Percentiles rank a stretch among this genome's conserved stretches.
These are phyloP conservation scores for Mionectes macconnelli DNA, from an alignment of 2,113 vertebrate species.

Conservation along the genomic window DNA sequence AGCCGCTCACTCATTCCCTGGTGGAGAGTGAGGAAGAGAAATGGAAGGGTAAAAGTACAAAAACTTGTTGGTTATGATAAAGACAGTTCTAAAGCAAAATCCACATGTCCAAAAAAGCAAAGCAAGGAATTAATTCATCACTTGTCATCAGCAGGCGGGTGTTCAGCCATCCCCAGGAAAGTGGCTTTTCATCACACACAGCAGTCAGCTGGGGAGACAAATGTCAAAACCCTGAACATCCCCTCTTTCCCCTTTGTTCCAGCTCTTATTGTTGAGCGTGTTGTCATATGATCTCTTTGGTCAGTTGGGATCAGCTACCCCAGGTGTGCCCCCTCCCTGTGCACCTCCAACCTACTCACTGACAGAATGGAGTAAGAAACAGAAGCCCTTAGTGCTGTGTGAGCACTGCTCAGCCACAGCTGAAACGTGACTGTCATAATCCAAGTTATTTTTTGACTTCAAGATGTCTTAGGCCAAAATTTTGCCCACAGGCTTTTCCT, in stretches of 20 bases:
- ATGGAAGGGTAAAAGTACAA: background rate
- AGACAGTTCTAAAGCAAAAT: background rate
- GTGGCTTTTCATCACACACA: too few relatives aligned
- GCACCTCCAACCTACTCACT: fast-evolving
- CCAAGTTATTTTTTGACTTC: background rate
- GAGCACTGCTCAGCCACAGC: fast-evolving
- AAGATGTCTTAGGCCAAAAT: background rate
- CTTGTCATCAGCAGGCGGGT: too few relatives aligned
- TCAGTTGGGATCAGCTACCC: background rate
- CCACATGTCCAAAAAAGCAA: background rate
- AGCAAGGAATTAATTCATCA: background rate
- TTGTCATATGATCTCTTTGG: background rate
- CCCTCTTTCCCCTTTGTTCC: background rate
- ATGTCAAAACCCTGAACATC: background rate
- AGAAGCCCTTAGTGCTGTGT: background rate
- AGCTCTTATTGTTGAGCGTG: background rate
- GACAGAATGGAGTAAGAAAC: background rate
- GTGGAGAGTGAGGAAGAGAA: background rate
- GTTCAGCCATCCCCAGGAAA: too few relatives aligned
- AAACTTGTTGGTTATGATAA: background rate
- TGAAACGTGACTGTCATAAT: background rate
- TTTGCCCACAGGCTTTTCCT: background rate
- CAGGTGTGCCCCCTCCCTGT: background rate
- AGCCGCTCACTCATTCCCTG: background rate
- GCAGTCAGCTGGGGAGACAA: too few relatives aligned